Conservation (phyloP, 2,113 vertebrate genomes). For the Caloenas nicobarica region DNA sequence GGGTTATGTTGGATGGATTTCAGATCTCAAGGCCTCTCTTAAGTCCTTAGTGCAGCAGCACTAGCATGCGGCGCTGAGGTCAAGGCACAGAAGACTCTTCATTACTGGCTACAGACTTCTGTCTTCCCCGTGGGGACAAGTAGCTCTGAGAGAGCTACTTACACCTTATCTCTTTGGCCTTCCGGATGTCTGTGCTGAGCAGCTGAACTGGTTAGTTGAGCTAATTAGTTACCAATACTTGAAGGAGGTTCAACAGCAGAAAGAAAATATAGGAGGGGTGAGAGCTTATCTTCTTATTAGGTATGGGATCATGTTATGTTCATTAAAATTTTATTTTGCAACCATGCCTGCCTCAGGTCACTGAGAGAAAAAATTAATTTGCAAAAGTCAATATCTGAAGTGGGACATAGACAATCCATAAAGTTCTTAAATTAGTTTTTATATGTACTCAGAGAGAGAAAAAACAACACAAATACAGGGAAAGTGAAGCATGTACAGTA, state of each 20-base stretch:
- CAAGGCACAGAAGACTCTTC: background rate
- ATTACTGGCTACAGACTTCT: background rate
- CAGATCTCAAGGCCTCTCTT: background rate
- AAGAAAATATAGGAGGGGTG: background rate
- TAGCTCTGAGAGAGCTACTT: background rate
- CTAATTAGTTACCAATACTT: background rate
- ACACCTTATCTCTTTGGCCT: background rate
- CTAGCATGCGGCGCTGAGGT: background rate
- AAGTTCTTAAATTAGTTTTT: background rate
- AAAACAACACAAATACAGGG: background rate
- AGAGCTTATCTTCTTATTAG: background rate
- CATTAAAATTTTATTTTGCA: background rate
- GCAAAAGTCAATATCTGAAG: background rate
- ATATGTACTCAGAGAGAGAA: background rate
- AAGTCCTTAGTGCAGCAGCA: background rate
- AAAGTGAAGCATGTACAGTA: background rate
- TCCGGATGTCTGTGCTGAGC: background rate
- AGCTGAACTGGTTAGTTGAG: background rate
- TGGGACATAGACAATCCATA: background rate
- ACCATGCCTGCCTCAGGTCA: background rate
- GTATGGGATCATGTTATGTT: background rate
- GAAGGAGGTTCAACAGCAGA: background rate
- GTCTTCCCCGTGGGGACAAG: background rate
- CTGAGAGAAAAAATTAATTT: background rate
- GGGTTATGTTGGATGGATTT: background rate